Percentiles rank a stretch among this genome's conserved stretches.
These are phyloP conservation scores for Drosophila repleta DNA, from an alignment of 1,140 invertebrate species.

Conservation along the genomic window DNA sequence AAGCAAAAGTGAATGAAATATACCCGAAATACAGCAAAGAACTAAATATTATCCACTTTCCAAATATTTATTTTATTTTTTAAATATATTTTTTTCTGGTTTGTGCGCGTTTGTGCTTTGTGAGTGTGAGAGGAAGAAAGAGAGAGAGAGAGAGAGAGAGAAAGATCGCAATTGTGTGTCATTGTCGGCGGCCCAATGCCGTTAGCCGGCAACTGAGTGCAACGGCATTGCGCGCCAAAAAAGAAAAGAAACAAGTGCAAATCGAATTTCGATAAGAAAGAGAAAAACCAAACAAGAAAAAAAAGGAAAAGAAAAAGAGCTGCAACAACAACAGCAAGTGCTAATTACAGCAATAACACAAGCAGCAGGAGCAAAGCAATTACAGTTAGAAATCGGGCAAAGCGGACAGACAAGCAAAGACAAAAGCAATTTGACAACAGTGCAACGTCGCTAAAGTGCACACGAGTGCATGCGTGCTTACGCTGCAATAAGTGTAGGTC, in stretches of 20 bases:
- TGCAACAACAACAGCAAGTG: conserved; percentile 4
- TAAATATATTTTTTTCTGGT: conserved; percentile 7
- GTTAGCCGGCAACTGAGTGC: conserved; percentile 35
- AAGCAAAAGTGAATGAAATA: conserved; percentile 20
- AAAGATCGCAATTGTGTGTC: conserved; percentile 19
- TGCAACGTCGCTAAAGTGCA: conserved; percentile 1
- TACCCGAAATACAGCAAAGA: not conserved
- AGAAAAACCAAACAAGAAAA: not conserved
- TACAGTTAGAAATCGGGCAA: conserved; percentile 28
- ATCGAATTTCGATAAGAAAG: conserved; percentile 15
- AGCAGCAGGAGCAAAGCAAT: conserved; percentile 16
- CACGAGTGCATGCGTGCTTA: conserved; percentile 8
- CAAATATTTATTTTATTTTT: not conserved
- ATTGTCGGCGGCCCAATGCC: conserved; percentile 9
- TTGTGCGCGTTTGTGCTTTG: not conserved
- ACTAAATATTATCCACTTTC: not conserved
- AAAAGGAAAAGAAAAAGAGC: too few relatives aligned
- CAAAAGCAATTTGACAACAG: conserved; percentile 13
- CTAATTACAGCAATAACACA: conserved; percentile 2
- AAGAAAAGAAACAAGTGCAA: conserved; percentile 8
- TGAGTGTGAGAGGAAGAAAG: too few relatives aligned
- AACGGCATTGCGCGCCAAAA: conserved; percentile 38
- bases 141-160: too few relatives aligned
- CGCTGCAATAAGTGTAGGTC: not conserved
- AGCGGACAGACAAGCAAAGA: conserved; percentile 2